Percentiles rank a stretch among this genome's conserved stretches.
These are phyloP conservation scores for Natator depressus DNA, from an alignment of 2,113 vertebrate genomes.

Conservation along the genomic window DNA sequence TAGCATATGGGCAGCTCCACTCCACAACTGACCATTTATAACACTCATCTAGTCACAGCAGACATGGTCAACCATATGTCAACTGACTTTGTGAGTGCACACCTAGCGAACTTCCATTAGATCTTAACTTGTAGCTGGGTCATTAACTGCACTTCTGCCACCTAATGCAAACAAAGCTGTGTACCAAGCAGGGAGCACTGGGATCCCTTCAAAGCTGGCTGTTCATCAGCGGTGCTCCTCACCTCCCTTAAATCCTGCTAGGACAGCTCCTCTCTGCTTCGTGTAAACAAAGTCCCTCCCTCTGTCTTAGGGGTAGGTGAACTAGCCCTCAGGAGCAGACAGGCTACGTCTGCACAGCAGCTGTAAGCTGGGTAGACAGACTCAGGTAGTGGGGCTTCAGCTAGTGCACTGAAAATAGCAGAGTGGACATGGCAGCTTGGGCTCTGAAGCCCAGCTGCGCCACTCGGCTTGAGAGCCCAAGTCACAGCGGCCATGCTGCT, in stretches of 20 bases:
- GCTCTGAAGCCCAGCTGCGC: neutral
- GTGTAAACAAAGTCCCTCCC: too few relatives aligned
- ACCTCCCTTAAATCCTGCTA: too few relatives aligned
- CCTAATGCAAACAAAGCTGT: neutral
- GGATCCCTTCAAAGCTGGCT: neutral
- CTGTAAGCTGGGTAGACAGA: neutral
- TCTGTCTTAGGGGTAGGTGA: too few relatives aligned
- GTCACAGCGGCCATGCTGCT: too few relatives aligned
- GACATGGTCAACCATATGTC: neutral
- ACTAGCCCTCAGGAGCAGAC: too few relatives aligned
- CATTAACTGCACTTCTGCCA: neutral
- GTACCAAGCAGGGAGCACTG: rapidly evolving
- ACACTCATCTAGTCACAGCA: neutral
- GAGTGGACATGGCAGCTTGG: neutral
- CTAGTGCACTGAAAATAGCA: too few relatives aligned
- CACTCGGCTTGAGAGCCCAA: too few relatives aligned
- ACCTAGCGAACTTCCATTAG: neutral
- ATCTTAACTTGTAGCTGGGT: neutral
- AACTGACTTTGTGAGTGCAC: neutral
- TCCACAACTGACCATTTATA: neutral
- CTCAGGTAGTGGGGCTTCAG: neutral
- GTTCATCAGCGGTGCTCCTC: neutral
- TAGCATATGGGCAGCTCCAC: neutral
- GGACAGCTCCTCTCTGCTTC: too few relatives aligned
- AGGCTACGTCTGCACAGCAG: neutral